Conservation (phyloP, 2,797 vertebrate genomes). For the Morus bassanus region DNA sequence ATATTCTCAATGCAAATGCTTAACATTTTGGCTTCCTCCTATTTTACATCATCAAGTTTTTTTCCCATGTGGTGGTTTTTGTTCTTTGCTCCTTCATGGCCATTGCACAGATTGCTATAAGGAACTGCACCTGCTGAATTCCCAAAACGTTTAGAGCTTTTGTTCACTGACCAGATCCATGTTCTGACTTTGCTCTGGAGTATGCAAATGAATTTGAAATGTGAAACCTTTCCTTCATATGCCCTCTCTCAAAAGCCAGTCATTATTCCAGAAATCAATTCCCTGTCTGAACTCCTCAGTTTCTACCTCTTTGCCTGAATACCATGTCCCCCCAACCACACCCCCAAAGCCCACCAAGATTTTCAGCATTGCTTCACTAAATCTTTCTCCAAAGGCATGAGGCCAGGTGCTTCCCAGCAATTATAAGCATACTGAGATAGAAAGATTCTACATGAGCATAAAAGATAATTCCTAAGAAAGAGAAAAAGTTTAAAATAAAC, state of each 20-base stretch:
- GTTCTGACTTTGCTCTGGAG: neutral
- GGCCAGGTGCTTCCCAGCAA: neutral
- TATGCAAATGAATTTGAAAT: neutral
- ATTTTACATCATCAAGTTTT: neutral
- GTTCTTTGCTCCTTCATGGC: neutral
- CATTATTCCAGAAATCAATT: neutral
- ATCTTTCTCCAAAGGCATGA: neutral
- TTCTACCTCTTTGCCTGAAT: neutral
- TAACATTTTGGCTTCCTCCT: neutral
- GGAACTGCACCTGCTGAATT: neutral
- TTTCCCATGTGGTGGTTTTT: neutral
- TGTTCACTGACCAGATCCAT: neutral
- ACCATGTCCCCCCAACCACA: accelerated
- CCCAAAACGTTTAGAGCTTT: accelerated
- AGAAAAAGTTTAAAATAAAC: neutral
- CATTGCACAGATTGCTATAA: neutral
- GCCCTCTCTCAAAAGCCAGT: neutral
- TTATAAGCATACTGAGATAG: neutral
- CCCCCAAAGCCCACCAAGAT: neutral
- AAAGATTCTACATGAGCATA: neutral
- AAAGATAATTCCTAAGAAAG: neutral
- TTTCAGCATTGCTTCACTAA: neutral
- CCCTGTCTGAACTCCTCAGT: neutral
- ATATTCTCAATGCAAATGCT: neutral
- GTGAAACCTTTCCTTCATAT: neutral